Evolutionary conservation across 1,140 invertebrate genomes (phyloP).

Genomic region (Temnothorax nylanderi): DNA sequence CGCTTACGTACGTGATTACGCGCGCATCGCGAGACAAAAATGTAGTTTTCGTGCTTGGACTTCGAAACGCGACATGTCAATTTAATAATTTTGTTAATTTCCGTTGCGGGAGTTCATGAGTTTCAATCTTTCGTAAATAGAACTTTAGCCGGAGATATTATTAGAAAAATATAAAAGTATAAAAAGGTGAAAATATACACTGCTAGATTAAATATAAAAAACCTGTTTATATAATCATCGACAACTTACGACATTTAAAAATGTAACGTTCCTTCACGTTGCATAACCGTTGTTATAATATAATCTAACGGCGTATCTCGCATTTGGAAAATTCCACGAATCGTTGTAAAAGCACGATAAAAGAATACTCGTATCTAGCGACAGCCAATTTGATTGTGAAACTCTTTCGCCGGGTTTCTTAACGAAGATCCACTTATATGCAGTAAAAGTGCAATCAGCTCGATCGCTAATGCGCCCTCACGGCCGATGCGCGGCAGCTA

Average conservation of each 20-base stretch:
- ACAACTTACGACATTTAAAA: not conserved
- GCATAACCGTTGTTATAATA: not conserved
- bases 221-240: not conserved
- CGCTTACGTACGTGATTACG: not conserved
- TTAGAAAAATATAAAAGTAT: not conserved
- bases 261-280: not conserved
- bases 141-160: not conserved
- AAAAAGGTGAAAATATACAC: too few species aligned
- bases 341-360: not conserved
- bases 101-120: too few species aligned
- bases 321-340: not conserved
- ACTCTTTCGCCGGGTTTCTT: slow-evolving; percentile 52
- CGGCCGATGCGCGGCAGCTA: slow-evolving; percentile 52
- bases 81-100: not conserved
- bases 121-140: not conserved
- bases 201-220: not conserved
- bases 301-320: not conserved
- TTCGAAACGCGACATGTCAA: not conserved
- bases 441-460: slow-evolving; percentile 70
- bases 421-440: slow-evolving; percentile 38
- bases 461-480: slow-evolving; percentile 71
- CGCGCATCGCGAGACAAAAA: not conserved
- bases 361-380: not conserved
- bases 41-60: not conserved
- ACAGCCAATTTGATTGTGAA: slow-evolving; percentile 46